These are phyloP conservation scores for Pogonognathellus flavescens DNA, from an alignment of 1,140 invertebrate species.

Conservation along the genomic window DNA sequence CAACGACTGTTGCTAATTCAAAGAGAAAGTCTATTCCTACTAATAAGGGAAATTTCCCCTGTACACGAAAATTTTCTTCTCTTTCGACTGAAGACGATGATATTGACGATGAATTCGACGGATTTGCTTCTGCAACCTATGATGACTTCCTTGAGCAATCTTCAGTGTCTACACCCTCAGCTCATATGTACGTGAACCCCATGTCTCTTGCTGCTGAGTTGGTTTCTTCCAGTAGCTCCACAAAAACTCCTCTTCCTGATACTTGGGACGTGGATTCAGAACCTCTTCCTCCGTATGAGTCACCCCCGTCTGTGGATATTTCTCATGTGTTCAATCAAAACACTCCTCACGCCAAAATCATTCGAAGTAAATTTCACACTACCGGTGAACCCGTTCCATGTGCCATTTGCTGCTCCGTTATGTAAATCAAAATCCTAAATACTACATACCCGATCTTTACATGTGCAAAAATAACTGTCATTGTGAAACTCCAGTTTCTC, in stretches of 20 bases:
- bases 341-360: conserved; percentile 55
- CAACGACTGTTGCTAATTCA: not conserved
- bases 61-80: conserved; percentile 14
- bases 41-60: not conserved
- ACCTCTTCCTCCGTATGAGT: conserved; percentile 58
- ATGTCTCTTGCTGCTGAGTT: conserved; percentile 63
- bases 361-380: conserved; percentile 48
- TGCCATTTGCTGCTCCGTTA: conserved; percentile 58
- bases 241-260: conserved; percentile 22
- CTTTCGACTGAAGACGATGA: not conserved
- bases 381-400: conserved; percentile 53
- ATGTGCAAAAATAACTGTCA: not conserved
- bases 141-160: conserved; percentile 16
- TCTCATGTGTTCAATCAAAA: conserved; percentile 56
- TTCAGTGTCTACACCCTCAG: not conserved
- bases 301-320: conserved; percentile 57
- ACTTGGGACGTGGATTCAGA: conserved; percentile 52
- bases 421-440: conserved; percentile 38
- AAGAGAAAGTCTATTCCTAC: conserved; percentile 22
- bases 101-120: not conserved
- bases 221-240: conserved; percentile 23
- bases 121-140: not conserved
- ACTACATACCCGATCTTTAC: not conserved
- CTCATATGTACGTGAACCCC: conserved; percentile 61
- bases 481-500: not conserved